Evolutionary conservation across 1,140 invertebrate genomes (phyloP).

Genomic region (Bombus polaris): DNA sequence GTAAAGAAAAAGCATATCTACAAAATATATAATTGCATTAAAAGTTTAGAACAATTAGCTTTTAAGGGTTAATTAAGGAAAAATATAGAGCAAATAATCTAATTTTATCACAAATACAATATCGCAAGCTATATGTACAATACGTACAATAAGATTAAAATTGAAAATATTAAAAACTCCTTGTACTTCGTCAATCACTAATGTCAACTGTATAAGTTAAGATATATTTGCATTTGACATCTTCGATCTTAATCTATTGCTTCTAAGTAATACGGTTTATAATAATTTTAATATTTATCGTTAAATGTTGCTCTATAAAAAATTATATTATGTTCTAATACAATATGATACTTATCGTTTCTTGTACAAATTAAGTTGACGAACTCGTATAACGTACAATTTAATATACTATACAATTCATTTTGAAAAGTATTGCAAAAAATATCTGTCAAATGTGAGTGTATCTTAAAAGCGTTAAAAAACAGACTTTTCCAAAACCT

Average conservation of each 20-base stretch:
- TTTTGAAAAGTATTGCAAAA: background rate
- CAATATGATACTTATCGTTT: background rate
- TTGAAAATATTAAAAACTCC: conserved; percentile 19
- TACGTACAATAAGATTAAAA: conserved; percentile 14
- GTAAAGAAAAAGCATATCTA: background rate
- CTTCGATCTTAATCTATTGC: background rate
- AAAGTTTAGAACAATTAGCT: conserved; percentile 8
- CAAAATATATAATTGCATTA: background rate
- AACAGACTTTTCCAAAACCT: background rate
- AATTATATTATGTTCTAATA: background rate
- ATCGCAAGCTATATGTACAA: background rate
- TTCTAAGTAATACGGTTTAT: background rate
- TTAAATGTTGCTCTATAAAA: background rate
- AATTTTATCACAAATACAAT: conserved; percentile 35
- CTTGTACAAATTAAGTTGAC: background rate
- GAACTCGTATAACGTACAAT: background rate
- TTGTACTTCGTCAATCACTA: conserved; percentile 14
- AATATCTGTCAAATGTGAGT: background rate
- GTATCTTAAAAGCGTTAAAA: background rate
- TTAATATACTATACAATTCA: background rate
- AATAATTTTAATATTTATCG: background rate
- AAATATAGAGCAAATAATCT: conserved; percentile 25
- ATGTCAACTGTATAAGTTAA: background rate
- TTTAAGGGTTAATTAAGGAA: conserved; percentile 29
- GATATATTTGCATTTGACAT: conserved; percentile 18